A percentile compares a stretch with the other conserved stretches of the same genome.
Conservation (phyloP, 37 sponge, comb jelly and placozoan species). For the Theonella swinhoei region DNA sequence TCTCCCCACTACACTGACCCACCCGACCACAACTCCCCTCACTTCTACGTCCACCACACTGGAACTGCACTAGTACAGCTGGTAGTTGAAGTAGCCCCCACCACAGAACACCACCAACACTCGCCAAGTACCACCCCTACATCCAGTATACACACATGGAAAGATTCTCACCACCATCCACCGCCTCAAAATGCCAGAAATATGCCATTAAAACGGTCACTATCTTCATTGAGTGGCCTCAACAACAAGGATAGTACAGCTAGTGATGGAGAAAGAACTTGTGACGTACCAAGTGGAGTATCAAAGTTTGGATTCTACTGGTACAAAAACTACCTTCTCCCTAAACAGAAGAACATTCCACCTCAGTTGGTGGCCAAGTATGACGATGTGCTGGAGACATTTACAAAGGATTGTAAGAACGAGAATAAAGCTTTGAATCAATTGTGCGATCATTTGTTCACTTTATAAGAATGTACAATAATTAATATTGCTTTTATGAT, state of each 20-base stretch:
- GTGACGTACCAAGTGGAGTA: neutral
- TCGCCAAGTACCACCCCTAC: neutral
- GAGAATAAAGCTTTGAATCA: neutral
- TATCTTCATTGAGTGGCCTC: neutral
- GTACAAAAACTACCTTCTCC: constrained; percentile 32
- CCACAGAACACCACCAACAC: neutral
- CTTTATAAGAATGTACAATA: too few species aligned
- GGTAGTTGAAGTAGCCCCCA: too few species aligned
- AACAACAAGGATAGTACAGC: neutral
- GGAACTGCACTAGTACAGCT: neutral
- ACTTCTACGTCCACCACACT: neutral
- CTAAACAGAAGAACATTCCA: constrained; percentile 26
- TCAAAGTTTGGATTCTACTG: constrained; percentile 37
- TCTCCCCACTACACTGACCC: neutral
- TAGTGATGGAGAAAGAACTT: neutral
- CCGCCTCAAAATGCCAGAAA: neutral
- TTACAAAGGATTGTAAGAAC: neutral
- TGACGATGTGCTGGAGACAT: neutral
- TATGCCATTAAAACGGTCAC: neutral
- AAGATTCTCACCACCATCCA: neutral
- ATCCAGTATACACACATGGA: neutral
- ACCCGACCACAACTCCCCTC: neutral
- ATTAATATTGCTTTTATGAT: too few species aligned
- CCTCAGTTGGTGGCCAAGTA: constrained; percentile 1
- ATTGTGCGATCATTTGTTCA: constrained; percentile 11